Percentiles rank a stretch among this genome's conserved stretches.
Conservation (phyloP, 2,888 invertebrate genomes). For the Polydrusus cervinus region DNA sequence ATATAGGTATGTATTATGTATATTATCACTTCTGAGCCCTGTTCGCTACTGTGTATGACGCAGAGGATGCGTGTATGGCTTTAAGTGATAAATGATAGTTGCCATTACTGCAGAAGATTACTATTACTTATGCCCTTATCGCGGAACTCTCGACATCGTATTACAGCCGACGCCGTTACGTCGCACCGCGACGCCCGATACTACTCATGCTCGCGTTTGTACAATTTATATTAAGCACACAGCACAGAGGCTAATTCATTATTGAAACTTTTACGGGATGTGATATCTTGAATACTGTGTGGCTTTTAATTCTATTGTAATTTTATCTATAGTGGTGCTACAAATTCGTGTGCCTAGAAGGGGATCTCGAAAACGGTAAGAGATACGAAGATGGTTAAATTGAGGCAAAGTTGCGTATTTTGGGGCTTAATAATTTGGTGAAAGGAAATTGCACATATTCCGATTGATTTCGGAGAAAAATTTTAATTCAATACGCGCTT, state of each 20-base stretch:
- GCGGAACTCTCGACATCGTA: conserved; percentile 20
- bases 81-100: conserved; percentile 37
- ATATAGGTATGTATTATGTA: conserved; percentile 14
- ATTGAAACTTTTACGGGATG: conserved; percentile 3
- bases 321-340: too few species aligned
- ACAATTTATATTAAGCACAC: conserved; percentile 5
- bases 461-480: too few species aligned
- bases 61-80: conserved; percentile 28
- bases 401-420: too few species aligned
- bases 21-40: conserved; percentile 3
- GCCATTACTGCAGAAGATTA: conserved; percentile 32
- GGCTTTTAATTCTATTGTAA: too few species aligned
- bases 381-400: too few species aligned
- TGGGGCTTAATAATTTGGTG: too few species aligned
- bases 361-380: too few species aligned
- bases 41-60: conserved; percentile 25
- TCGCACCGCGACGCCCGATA: neutral
- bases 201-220: conserved; percentile 7
- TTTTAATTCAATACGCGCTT: too few species aligned
- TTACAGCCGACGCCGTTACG: conserved; percentile 10
- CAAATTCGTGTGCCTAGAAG: too few species aligned
- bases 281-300: neutral
- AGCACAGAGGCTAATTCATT: neutral
- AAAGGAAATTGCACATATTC: too few species aligned
- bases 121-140: conserved; percentile 39